Evolutionary conservation across 2,797 vertebrate genomes (phyloP), one percentile per base, ranked within the genome.

Genomic region (Leptoclinus maculatus): DNA sequence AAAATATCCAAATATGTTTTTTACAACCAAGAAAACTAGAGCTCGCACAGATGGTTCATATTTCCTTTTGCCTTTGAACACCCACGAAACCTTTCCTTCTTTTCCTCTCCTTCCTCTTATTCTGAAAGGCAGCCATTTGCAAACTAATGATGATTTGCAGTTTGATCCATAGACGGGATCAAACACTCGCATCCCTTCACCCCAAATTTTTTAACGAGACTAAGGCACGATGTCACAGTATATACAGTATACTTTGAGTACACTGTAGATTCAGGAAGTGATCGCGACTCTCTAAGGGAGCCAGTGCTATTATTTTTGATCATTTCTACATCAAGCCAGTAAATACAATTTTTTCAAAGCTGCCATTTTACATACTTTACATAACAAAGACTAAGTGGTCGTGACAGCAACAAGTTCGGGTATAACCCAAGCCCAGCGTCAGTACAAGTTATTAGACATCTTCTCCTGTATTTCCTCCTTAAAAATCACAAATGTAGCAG

Each of bases 61-160:
- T 92, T 94, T 93, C 87, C 87, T 80, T 72, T 78, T 84, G 75
- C 80, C 71, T 93, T 93, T 94, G 89, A 93, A 91, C 89, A 83
- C 62, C 60, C 67, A 73, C 65, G 71, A 87, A 94, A 89, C 66
- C 57, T 78, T 77, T 65, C 27, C 47, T 69, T 79, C 47, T 69
- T 69, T 69, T 74, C 70, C 63, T 59, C 72, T 70, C 49, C n/a
- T 69, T 69, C 29, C 62, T 81, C 67, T 79, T 34, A 7, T 87
- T 86, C 63, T 79, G 43, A 81, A 78, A 56, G 53, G 69, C 51
- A 68, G 41, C 66, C 51, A 83, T 87, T 90, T 79, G 29, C 38
- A 82, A 78, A 77, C 67, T 83, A 84, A 87, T 85, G 78, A 83
- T 71, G 76, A 78, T 82, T 79, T 67, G 43, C 64, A 82, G 74